A percentile compares a stretch with the other conserved stretches of the same genome.
Evolutionary conservation across 2,797 vertebrate species (phyloP).

Genomic region (Fundulus diaphanus): DNA sequence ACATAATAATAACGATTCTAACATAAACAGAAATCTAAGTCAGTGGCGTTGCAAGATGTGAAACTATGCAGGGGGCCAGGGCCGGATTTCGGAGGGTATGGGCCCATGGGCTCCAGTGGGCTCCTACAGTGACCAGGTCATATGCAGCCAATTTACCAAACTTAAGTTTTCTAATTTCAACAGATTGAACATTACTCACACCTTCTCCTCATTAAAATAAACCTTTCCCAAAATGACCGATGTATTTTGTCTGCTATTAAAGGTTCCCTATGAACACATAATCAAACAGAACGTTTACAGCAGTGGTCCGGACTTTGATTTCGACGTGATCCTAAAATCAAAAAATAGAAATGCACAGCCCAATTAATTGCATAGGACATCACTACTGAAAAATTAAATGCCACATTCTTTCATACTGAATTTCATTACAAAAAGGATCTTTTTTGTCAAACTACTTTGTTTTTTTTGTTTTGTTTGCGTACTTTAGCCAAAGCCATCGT

Average conservation of each 20-base stretch:
- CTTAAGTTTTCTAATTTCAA: not conserved
- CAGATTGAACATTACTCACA: not conserved
- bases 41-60: not conserved
- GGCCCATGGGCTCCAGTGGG: not conserved
- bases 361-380: not conserved
- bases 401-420: not conserved
- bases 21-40: constrained; percentile 2
- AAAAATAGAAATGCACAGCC: too few relatives aligned
- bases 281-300: not conserved
- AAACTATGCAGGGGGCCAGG: not conserved
- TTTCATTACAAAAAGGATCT: not conserved
- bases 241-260: not conserved
- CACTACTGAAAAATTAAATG: not conserved
- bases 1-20: not conserved
- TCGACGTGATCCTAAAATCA: not conserved
- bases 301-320: not conserved
- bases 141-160: not conserved
- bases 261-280: not conserved
- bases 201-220: not conserved
- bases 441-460: not conserved
- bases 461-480: not conserved
- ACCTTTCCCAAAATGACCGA: not conserved
- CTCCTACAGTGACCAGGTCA: not conserved
- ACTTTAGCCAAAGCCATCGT: not conserved
- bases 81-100: not conserved